Conservation (phyloP, 2,113 vertebrate genomes). For the Microtus pennsylvanicus region DNA sequence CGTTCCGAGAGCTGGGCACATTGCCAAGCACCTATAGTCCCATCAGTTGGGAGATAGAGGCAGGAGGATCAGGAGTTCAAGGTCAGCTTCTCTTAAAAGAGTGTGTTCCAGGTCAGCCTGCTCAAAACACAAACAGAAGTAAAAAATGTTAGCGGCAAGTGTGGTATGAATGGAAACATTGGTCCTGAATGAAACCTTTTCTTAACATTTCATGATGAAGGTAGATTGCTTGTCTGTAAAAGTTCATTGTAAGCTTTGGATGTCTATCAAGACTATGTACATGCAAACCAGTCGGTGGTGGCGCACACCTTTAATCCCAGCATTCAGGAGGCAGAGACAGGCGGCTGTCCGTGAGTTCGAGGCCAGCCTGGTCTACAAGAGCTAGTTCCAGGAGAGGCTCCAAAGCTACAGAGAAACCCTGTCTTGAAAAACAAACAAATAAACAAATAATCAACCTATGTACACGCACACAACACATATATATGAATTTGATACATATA, state of each 20-base stretch:
- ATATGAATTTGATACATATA: background rate
- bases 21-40: background rate
- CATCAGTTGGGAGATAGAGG: background rate
- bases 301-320: too few species aligned
- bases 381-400: too few species aligned
- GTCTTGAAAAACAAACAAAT: too few species aligned
- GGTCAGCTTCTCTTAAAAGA: background rate
- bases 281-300: too few species aligned
- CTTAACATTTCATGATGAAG: background rate
- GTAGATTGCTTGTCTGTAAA: background rate
- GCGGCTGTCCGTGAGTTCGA: too few species aligned
- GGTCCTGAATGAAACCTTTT: background rate
- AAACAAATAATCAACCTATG: too few species aligned
- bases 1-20: background rate
- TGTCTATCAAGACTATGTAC: background rate
- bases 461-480: fast-evolving
- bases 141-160: background rate
- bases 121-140: background rate
- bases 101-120: background rate
- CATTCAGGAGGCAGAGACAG: too few species aligned
- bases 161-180: background rate
- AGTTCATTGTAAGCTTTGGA: background rate
- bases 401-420: too few species aligned
- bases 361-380: too few species aligned
- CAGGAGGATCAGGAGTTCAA: background rate